These are phyloP conservation scores for Apotomis turbidana DNA, from an alignment of 2,888 invertebrate species.

Conservation along the genomic window DNA sequence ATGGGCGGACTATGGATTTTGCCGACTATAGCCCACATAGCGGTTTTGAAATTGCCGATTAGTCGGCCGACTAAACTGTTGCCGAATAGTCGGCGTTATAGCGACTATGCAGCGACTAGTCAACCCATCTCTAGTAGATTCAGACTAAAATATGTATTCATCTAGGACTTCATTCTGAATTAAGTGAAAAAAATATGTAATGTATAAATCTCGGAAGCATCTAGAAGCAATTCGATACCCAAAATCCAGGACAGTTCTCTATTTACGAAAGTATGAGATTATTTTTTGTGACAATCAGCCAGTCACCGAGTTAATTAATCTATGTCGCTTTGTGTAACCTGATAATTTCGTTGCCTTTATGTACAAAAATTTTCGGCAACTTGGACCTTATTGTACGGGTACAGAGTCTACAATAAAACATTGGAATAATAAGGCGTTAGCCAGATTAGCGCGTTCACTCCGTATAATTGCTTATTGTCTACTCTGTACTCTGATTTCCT, in stretches of 20 bases:
- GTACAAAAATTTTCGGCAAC: neutral
- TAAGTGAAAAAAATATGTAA: too few relatives aligned
- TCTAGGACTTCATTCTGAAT: too few relatives aligned
- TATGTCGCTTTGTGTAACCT: constrained; percentile 32
- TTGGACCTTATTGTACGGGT: neutral
- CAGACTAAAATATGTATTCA: too few relatives aligned
- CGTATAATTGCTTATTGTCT: constrained; percentile 29
- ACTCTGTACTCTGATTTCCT: constrained; percentile 23
- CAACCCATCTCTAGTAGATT: too few relatives aligned
- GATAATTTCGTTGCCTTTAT: constrained; percentile 13
- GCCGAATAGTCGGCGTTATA: too few relatives aligned
- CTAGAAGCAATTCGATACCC: neutral
- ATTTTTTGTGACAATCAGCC: constrained; percentile 27
- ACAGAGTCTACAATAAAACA: constrained; percentile 7
- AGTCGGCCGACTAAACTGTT: too few relatives aligned
- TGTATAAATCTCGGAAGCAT: too few relatives aligned
- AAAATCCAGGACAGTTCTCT: constrained; percentile 3
- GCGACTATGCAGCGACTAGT: too few relatives aligned
- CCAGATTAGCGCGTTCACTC: constrained; percentile 30
- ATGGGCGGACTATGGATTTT: too few relatives aligned
- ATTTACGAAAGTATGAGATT: constrained; percentile 25
- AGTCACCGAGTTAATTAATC: constrained; percentile 25
- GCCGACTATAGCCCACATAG: too few relatives aligned
- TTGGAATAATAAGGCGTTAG: neutral
- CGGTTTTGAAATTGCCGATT: too few relatives aligned